phyloP scores from a whole-genome alignment of 2,888 invertebrate species.

The Limenitis camilla region DNA sequence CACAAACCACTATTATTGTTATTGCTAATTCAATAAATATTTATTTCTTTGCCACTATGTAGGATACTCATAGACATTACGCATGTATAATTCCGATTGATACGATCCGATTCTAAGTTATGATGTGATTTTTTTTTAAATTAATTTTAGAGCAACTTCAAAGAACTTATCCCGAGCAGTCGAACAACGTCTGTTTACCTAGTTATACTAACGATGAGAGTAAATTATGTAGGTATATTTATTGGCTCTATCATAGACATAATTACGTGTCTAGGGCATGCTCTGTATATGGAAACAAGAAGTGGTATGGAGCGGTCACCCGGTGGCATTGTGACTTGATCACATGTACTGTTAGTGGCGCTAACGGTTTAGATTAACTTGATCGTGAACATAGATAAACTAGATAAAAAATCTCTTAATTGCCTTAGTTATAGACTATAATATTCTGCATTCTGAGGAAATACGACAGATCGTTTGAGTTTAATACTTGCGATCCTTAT shows the following conservation, averaged over 20 bases:
- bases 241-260: conserved; percentile 19
- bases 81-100: too few relatives aligned
- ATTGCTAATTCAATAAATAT: too few relatives aligned
- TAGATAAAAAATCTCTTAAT: conserved; percentile 16
- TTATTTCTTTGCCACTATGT: too few relatives aligned
- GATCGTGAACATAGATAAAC: conserved; percentile 24
- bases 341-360: conserved; percentile 48
- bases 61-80: too few relatives aligned
- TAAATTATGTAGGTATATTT: conserved; percentile 15
- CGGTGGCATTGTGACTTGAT: conserved; percentile 38
- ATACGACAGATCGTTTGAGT: too few relatives aligned
- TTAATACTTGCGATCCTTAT: too few relatives aligned
- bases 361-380: conserved; percentile 39
- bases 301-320: conserved; percentile 22
- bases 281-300: conserved; percentile 24
- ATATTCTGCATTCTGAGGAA: background rate
- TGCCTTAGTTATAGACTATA: background rate
- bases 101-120: too few relatives aligned
- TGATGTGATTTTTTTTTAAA: too few relatives aligned
- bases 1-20: too few relatives aligned
- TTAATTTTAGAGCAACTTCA: too few relatives aligned
- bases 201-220: conserved; percentile 5
- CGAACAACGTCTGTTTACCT: conserved; percentile 1
- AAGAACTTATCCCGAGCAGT: too few relatives aligned
- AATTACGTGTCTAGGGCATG: conserved; percentile 21